phyloP scores from a whole-genome alignment of 2,797 vertebrate species.

The Pseudochirops corinnae region DNA sequence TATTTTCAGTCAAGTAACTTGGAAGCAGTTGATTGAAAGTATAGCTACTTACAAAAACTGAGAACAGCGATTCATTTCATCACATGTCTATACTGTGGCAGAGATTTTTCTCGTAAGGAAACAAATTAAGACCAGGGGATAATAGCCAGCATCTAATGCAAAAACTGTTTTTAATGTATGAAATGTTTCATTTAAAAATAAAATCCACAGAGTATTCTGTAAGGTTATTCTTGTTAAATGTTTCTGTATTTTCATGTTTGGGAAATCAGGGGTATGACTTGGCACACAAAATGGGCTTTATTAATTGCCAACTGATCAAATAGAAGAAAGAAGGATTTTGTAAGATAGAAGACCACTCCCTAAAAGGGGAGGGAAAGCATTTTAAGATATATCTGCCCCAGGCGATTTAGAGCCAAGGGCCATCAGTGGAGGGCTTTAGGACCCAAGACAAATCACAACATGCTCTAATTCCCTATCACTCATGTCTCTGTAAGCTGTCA shows the following conservation, averaged over 20 bases:
- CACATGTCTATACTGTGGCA: no score
- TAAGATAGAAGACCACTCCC: neutral
- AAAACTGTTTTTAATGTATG: neutral
- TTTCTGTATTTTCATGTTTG: neutral
- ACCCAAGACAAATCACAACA: neutral
- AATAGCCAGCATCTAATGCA: neutral
- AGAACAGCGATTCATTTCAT: neutral
- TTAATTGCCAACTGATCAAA: neutral
- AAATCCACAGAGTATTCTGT: neutral
- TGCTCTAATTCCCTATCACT: neutral
- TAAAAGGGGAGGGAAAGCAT: neutral
- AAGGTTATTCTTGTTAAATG: neutral
- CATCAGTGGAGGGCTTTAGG: neutral
- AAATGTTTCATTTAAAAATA: neutral
- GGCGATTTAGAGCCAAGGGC: neutral
- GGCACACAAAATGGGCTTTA: neutral
- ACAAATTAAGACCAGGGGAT: neutral
- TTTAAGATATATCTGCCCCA: no score
- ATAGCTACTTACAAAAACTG: neutral
- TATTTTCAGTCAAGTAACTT: neutral
- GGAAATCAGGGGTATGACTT: neutral
- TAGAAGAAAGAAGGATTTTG: neutral
- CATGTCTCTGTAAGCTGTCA: neutral
- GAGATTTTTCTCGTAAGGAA: neutral
- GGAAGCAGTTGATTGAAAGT: neutral